Base-by-base conservation (phyloP, 2,888 invertebrate species). In the Stenurella melanura region DNA sequence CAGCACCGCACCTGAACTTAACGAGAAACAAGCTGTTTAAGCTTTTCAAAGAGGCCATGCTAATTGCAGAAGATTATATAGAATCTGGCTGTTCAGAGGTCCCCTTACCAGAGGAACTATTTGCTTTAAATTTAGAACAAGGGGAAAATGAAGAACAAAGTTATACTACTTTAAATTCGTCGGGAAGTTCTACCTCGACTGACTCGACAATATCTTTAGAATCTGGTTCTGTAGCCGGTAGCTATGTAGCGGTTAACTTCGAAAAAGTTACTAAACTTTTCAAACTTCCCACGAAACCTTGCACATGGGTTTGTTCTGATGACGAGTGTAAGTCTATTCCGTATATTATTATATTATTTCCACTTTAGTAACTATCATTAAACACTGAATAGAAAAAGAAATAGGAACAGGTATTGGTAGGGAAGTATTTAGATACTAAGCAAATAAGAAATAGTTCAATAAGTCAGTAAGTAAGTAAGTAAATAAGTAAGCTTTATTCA, bases 41-140 rank as follows among this genome's bases (percentile, higher is more conserved):
- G 74, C 78, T 88, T 15, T 87, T 90, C 67, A 84, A 86, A 67
- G 88, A 89, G 82, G 85, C 87, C 1, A 78, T 89, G 58, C 69
- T 80, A 10, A 78, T 87, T 54, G 87, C 88, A 0, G 86, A 88
- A 60, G 86, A 87, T 66, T 78, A 85, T 56, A 81, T 89, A 12
- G 85, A 87, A 75, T 83, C 86, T 73, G 88, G 88, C 1, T 82
- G 84, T 30, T 58, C 76, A 2, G 69, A 74, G 18, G 56, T 88
- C 38, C 87, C 88, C 1, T 34, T 79, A 18, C 89, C 89, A 1
- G 80, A 83, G 15, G 78, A 87, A 7, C 73, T 89, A 19, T 87
- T 88, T 75, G 68, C 73, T 12, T 30, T 87, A 12, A 78, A 77
- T 30, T 21, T 18, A 21, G 68, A 69, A 10, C 11, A 71, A 56